phyloP scores from a whole-genome alignment of 2,113 vertebrate species.

The Oncorhynchus tshawytscha region DNA sequence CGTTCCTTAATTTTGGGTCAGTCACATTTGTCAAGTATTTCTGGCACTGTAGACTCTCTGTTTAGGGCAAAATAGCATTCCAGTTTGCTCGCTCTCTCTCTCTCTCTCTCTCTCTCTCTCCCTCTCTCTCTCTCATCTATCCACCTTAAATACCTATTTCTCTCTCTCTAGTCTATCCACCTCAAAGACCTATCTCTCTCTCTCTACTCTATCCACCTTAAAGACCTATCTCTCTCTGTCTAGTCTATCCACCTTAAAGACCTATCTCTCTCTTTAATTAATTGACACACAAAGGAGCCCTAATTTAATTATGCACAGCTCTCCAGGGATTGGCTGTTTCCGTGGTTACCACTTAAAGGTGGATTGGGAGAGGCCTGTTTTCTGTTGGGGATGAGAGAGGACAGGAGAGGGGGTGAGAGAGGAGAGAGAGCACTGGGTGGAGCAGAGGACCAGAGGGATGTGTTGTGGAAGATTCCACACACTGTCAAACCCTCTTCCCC shows the following conservation, averaged over 20 bases:
- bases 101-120: too few species aligned
- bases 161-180: background rate
- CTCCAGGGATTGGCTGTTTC: slow-evolving; percentile 75
- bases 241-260: background rate
- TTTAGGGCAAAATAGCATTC: too few species aligned
- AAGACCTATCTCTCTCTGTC: background rate
- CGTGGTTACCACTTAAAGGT: slow-evolving; percentile 77
- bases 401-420: background rate
- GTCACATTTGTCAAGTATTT: too few species aligned
- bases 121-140: too few species aligned
- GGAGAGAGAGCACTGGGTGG: background rate
- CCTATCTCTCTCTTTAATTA: slow-evolving; percentile 76
- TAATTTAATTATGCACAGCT: slow-evolving; percentile 79
- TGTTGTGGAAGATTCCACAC: too few species aligned
- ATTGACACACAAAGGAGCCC: slow-evolving; percentile 80
- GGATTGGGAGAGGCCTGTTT: slow-evolving; percentile 58
- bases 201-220: background rate
- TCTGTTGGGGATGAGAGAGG: background rate
- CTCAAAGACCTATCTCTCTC: background rate
- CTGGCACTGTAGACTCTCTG: too few species aligned
- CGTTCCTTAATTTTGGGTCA: too few species aligned
- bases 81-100: too few species aligned
- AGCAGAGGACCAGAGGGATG: too few species aligned
- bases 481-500: too few species aligned
- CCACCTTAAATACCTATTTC: too few species aligned